Base-by-base conservation (phyloP, 2,797 vertebrate species). In the Channallabes apus region DNA sequence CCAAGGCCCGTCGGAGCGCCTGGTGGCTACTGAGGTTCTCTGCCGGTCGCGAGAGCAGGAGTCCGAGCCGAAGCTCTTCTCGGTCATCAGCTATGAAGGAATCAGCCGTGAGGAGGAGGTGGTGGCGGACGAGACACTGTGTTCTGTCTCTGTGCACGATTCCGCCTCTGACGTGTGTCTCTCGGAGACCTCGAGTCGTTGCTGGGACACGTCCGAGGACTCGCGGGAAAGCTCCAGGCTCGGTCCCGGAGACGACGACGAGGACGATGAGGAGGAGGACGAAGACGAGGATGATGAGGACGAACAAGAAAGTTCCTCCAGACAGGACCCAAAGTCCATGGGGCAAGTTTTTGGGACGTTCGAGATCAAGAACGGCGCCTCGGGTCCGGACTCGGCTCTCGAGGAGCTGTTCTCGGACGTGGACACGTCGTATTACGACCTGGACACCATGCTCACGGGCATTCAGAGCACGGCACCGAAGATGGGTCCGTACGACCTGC, bases 381-480 rank as follows among this genome's bases (percentile, higher is more conserved):
- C 94, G 0, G 92, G 94, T 29, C 91, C 95, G 17, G 96, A 96
- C 90, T 94, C 95, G 0, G 94, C 96, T 0, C 94, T 97, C 4
- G 98, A 98, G 86, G 98, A 98, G 87, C 94, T 99, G 3, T 97
- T 99, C 90, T 96, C 98, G 5, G 98, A 99, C 46, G 96, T 97
- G 90, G 98, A 99, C 91, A 95, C 95, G 32, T 97, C 98, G 82
- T 99, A 98, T 90, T 98, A 97, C 4, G 97, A 97, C 93, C 96
- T 99, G 41, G 98, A 99, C 88, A 96, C 96, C 2, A 95, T 99
- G 93, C 95, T 99, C 87, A 98, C 97, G 0, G 98, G 97, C 78
- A 96, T 99, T 97, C 97, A 97, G 95, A 94, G 93, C 81, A 90
- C 94, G 69, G 90, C 94, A 65, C 93, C 96, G 3, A 97, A 97